These are phyloP conservation scores for Trichopoda pennipes DNA, from an alignment of 2,888 invertebrate genomes.

Conservation along the genomic window DNA sequence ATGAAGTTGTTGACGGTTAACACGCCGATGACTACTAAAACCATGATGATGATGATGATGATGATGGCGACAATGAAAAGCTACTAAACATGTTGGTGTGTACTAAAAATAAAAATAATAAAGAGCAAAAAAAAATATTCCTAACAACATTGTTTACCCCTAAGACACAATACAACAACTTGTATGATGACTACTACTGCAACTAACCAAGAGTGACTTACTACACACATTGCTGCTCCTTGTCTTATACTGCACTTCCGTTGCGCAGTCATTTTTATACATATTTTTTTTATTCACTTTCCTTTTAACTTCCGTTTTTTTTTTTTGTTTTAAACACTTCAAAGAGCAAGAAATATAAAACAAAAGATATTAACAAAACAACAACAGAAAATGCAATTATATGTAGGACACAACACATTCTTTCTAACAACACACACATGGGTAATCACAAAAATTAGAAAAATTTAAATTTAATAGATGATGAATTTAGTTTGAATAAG, in stretches of 20 bases:
- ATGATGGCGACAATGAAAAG: slow-evolving; percentile 41
- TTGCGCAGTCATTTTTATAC: slow-evolving; percentile 62
- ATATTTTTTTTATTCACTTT: slow-evolving; percentile 49
- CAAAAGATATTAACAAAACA: slow-evolving; percentile 13
- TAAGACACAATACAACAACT: slow-evolving; percentile 12
- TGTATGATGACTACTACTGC: slow-evolving; percentile 12
- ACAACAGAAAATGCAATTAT: slow-evolving; percentile 44
- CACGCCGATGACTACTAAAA: slow-evolving; percentile 31
- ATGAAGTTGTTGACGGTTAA: slow-evolving; percentile 38
- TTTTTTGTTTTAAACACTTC: slow-evolving; percentile 13
- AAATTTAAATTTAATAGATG: too few relatives aligned
- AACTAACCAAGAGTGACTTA: slow-evolving; percentile 46
- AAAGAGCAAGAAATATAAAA: not conserved
- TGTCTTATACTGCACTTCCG: slow-evolving; percentile 64
- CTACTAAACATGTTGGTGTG: slow-evolving; percentile 34
- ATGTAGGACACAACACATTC: slow-evolving; percentile 9
- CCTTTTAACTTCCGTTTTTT: slow-evolving; percentile 53
- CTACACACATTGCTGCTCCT: slow-evolving; percentile 47
- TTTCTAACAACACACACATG: not conserved
- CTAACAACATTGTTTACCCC: slow-evolving; percentile 40
- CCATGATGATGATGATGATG: slow-evolving; percentile 39
- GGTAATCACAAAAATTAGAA: not conserved
- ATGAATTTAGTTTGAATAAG: too few relatives aligned
- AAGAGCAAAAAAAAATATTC: not conserved
- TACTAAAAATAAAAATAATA: not conserved